These are phyloP conservation scores for Zaprionus obscuricornis DNA, from an alignment of 2,888 invertebrate genomes.

Conservation along the genomic window DNA sequence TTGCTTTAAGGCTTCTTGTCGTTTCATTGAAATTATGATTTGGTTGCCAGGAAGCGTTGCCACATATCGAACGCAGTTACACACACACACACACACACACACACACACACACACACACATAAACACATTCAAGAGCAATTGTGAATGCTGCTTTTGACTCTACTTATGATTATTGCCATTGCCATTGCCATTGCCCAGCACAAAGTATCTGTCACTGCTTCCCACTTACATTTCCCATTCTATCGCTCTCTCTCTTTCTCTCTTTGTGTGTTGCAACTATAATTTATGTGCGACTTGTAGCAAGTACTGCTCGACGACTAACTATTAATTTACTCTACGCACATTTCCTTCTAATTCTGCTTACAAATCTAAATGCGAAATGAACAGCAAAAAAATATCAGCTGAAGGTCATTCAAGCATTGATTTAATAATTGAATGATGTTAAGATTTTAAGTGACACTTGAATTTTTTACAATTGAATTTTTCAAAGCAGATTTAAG, in stretches of 20 bases:
- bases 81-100: too few relatives aligned
- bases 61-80: background rate
- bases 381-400: conserved; percentile 24
- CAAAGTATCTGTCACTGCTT: background rate
- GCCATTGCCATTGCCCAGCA: conserved; percentile 27
- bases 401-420: too few relatives aligned
- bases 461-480: too few relatives aligned
- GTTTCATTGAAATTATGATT: conserved; percentile 39
- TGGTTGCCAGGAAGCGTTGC: conserved; percentile 29
- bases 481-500: too few relatives aligned
- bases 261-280: conserved; percentile 6
- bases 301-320: conserved; percentile 4
- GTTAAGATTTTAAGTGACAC: too few relatives aligned
- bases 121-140: too few relatives aligned
- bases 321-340: conserved; percentile 37
- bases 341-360: conserved; percentile 24
- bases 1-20: too few relatives aligned
- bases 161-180: conserved; percentile 37
- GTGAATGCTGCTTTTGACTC: conserved; percentile 18
- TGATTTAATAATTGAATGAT: too few relatives aligned
- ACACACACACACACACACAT: too few relatives aligned
- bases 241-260: background rate
- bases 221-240: background rate
- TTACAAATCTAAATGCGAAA: too few relatives aligned
- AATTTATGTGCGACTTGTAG: conserved; percentile 36